phyloP scores from a whole-genome alignment of 2,888 invertebrate genomes.

The Phortica okadai region DNA sequence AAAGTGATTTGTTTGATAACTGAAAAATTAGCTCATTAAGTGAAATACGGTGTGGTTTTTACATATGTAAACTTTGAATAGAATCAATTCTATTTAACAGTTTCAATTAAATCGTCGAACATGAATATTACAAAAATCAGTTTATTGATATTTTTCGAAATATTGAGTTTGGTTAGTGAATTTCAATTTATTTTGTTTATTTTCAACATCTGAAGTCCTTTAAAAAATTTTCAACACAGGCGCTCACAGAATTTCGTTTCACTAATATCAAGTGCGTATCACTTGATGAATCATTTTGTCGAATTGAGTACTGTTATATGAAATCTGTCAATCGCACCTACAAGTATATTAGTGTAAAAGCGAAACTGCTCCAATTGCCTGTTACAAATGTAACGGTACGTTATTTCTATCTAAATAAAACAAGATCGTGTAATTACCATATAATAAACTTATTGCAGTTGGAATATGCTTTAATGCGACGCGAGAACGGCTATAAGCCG shows the following conservation, averaged over 20 bases:
- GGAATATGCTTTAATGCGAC: conserved; percentile 37
- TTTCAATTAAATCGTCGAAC: no score
- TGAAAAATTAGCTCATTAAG: no score
- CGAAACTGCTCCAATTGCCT: conserved; percentile 5
- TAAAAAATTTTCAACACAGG: background rate
- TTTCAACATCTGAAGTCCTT: background rate
- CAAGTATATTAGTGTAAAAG: conserved; percentile 41
- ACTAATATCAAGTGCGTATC: conserved; percentile 51
- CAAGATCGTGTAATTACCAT: conserved; percentile 16
- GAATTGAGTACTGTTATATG: conserved; percentile 39
- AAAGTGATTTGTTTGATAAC: no score
- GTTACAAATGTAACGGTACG: conserved; percentile 39
- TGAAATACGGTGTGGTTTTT: no score
- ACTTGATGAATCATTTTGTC: background rate
- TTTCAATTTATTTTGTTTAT: background rate
- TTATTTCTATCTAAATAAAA: no score
- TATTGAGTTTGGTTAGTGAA: no score
- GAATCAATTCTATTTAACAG: no score
- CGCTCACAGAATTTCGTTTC: conserved; percentile 41
- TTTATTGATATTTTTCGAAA: no score
- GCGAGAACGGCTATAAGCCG: conserved; percentile 47
- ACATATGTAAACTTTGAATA: no score
- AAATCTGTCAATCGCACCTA: conserved; percentile 53
- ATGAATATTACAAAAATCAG: no score
- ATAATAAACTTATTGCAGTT: conserved; percentile 16